These are phyloP conservation scores for Smutsia gigantea DNA, from an alignment of 2,797 vertebrate genomes.

Conservation along the genomic window DNA sequence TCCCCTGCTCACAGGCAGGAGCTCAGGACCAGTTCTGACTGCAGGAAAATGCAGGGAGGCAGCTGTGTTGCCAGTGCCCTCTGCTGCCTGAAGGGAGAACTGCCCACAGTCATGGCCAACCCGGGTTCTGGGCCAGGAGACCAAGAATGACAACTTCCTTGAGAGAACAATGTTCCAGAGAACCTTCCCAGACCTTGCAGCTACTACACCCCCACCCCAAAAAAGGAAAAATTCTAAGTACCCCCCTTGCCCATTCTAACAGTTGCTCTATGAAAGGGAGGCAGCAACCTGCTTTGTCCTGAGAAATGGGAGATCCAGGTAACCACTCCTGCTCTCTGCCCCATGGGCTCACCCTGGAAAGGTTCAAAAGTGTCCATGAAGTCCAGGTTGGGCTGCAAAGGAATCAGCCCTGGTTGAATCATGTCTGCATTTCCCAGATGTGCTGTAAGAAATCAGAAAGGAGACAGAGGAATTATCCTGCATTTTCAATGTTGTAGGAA, in stretches of 20 bases:
- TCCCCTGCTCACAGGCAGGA: not conserved
- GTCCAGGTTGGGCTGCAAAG: conserved; percentile 97
- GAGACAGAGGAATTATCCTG: not conserved
- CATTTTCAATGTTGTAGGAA: not conserved
- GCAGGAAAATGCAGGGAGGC: not conserved
- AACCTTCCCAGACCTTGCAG: not conserved
- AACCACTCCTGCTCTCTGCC: too few species aligned
- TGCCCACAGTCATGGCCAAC: not conserved
- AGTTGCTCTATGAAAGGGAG: not conserved
- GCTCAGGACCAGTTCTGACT: not conserved
- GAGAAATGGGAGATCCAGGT: not conserved
- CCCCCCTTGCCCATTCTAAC: not conserved
- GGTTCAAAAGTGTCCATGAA: conserved; percentile 99
- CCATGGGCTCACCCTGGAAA: conserved; percentile 92
- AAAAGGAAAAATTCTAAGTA: not conserved
- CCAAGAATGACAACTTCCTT: not conserved
- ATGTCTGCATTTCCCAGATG: conserved; percentile 98
- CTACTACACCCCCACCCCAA: not conserved
- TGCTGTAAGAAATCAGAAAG: conserved; percentile 85
- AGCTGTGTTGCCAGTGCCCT: conserved; percentile 11
- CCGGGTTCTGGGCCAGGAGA: not conserved
- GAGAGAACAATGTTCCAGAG: not conserved
- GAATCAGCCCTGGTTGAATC: conserved; percentile 98
- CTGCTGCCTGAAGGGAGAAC: conserved; percentile 62
- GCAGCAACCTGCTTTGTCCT: not conserved